Evolutionary conservation across 2,888 invertebrate species (phyloP), one percentile per base, ranked within the genome.

Genomic region (Spisula solida): DNA sequence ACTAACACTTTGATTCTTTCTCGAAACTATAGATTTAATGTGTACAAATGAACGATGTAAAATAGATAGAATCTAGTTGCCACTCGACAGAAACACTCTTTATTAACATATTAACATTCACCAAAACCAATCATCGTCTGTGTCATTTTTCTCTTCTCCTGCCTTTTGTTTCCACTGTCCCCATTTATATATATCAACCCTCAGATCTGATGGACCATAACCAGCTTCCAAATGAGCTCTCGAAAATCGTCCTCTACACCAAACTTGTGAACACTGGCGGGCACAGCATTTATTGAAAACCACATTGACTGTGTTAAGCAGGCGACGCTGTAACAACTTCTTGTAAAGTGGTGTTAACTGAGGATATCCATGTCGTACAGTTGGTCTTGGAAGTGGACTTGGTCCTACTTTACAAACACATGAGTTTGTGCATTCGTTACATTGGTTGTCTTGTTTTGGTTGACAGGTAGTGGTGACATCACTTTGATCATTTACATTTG

Each of bases 81-180:
- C 41, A 41, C 41, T 2, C 16, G 1, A 8, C 4, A 12, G 10
- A 51, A 8, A 16, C 14, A 14, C 51, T 8, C 1, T 51, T 1
- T 51, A 51, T 51, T 14, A 51, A 51, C 1, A 51, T 1, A 51
- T 10, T 51, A 47, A 66, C 20, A 66, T 31, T 75, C 34, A 75
- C 75, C 75, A 75, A 75, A 75, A 75, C 75, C 75, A 75, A 34
- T 75, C 75, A 75, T 75, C 75, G 18, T 75, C 75, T 31, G 14
- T 16, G 6, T 75, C 31, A 31, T 31, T 34, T 18, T 34, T 34
- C 34, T 31, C 10, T 34, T 16, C 31, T 75, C 31, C 31, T 34
- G 31, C 0, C 31, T 75, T 75, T 31, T 75, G 31, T 34, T 75
- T 75, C 29, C 75, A 75, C 6, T 31, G 31, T 75, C 75, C 75